Conservation (phyloP, 2,113 vertebrate species). For the Poeciliopsis prolifica region DNA sequence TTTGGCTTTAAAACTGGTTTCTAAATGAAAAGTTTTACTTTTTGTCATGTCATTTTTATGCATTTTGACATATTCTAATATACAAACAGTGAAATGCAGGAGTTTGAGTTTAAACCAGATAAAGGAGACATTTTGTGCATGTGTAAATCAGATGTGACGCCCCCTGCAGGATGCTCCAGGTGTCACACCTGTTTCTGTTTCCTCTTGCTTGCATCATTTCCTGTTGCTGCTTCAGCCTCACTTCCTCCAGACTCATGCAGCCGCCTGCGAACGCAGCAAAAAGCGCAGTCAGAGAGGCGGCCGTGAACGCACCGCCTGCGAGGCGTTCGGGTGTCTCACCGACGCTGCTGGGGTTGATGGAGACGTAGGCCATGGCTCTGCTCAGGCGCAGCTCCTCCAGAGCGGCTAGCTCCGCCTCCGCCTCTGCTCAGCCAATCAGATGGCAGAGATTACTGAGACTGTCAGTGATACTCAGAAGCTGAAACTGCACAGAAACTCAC, state of each 20-base stretch:
- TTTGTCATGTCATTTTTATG: background rate
- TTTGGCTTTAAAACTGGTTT: too few species aligned
- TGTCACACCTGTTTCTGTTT: conserved; percentile 51
- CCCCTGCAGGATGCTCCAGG: background rate
- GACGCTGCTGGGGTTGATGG: conserved; percentile 71
- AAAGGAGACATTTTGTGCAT: background rate
- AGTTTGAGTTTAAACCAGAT: background rate
- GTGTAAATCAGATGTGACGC: background rate
- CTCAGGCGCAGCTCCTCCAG: conserved; percentile 73
- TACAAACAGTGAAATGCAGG: background rate
- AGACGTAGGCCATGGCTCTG: conserved; percentile 70
- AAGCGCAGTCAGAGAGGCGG: background rate
- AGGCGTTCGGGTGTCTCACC: conserved; percentile 59
- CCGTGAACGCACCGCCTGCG: rapidly evolving
- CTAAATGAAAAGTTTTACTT: too few species aligned
- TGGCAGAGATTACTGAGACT: background rate
- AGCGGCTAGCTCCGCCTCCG: conserved; percentile 71
- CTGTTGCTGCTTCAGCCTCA: conserved; percentile 68
- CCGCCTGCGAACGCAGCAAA: conserved; percentile 47
- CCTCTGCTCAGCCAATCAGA: conserved; percentile 66
- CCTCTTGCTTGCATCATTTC: conserved; percentile 66
- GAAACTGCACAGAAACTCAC: conserved; percentile 45
- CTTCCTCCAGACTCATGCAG: conserved; percentile 72
- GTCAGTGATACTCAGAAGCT: rapidly evolving
- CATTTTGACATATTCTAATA: background rate